Base-by-base conservation (phyloP, 2,888 invertebrate genomes). In the Pollenia griseotomentosa region DNA sequence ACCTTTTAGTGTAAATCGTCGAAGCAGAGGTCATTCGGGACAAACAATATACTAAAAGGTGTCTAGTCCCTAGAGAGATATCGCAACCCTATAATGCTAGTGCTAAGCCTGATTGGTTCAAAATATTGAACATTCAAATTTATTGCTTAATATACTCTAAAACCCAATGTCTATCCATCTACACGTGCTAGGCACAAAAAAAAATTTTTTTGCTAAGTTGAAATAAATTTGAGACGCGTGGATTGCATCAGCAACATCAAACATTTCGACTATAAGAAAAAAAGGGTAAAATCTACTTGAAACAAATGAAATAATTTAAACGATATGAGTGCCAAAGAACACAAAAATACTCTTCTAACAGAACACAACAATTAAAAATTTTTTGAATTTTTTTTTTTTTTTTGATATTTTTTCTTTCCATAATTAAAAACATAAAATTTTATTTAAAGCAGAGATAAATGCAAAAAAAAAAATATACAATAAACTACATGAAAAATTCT, bases 351-450 rank as follows among this genome's bases (percentile, higher is more conserved):
- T 70, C 61, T 70, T 51, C 57, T 79, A 73, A 73, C 53, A 57
- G 57, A 77, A 66, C 42, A 10, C 19, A 66, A 46, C 33, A 46
- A 33, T 74, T n/a, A n/a, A n/a, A n/a, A n/a, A n/a, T n/a, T n/a
- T 10, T 33, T 59, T 23, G 16, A 61, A 74, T 51, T 65, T 2
- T 48, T 73, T 63, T 48, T 55, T 61, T 66, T 59, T 23, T 55
- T 61, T 66, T 59, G 1, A 23, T 23, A 23, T 19, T 19, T 44
- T 10, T 40, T 66, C 40, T 79, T 33, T 68, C 9, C 55, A 55
- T 73, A 80, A 86, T 86, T 81, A 55, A 80, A 83, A 80, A 80
- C 77, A 83, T 80, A 61, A 70, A 68, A 74, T 78, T 70, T 86
- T 80, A 83, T 86, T 86, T 79, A 75, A 63, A 74, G 40, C 70